Conservation (phyloP, 2,888 invertebrate genomes). For the Heteromyza rotundicornis region DNA sequence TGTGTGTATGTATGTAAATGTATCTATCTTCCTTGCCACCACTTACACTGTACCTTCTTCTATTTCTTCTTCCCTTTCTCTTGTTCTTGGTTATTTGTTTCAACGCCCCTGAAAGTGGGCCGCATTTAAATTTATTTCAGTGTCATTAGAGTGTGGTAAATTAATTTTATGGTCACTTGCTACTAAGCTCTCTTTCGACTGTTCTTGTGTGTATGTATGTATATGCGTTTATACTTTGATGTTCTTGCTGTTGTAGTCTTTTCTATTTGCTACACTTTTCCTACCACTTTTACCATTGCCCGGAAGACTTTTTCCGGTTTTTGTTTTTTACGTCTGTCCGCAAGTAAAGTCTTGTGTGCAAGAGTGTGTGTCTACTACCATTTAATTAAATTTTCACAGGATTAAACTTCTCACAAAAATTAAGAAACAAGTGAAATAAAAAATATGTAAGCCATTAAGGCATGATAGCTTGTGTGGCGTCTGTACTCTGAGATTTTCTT, state of each 20-base stretch:
- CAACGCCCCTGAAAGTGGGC: too few species aligned
- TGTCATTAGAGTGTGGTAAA: conserved; percentile 13
- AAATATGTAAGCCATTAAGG: too few species aligned
- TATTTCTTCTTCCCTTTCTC: too few species aligned
- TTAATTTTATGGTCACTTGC: conserved; percentile 11
- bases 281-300: too few species aligned
- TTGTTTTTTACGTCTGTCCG: neutral
- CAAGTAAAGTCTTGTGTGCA: neutral
- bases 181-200: too few species aligned
- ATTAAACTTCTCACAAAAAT: conserved; percentile 13
- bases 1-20: neutral
- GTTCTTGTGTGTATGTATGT: neutral
- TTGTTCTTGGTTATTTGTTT: too few species aligned
- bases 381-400: conserved; percentile 11
- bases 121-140: conserved; percentile 6
- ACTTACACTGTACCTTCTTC: too few species aligned
- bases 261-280: too few species aligned
- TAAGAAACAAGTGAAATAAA: too few species aligned
- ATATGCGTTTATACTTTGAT: too few species aligned
- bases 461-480: too few species aligned
- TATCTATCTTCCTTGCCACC: neutral
- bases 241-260: neutral
- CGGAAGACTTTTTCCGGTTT: neutral
- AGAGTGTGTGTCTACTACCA: neutral
- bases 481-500: too few species aligned